Evolutionary conservation across 1,140 invertebrate genomes (phyloP), one percentile per base, ranked within the genome.

Genomic region (Phocides pigmalion): DNA sequence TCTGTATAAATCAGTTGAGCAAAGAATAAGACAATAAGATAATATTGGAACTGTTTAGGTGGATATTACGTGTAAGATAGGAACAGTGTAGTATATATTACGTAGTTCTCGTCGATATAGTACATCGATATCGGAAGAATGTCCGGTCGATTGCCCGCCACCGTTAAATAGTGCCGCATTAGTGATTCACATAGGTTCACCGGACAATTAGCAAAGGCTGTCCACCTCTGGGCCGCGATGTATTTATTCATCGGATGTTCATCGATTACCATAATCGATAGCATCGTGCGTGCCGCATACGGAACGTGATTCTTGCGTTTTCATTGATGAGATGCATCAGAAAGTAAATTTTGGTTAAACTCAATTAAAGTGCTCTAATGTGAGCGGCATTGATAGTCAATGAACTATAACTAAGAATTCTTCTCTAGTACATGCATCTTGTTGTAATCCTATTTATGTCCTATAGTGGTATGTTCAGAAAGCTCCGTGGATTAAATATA

Each of bases 181-280:
- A 85, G 70, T 84, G 78, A 87, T 89, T 87, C 87, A 90, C 78
- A 68, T 67, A 84, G 72, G 84, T 87, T 87, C 81, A 87, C 73
- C 78, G 84, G 76, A 88, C 86, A 90, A 90, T 88, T 90, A 90
- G 86, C 81, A 89, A 89, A 90, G 86, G 88, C 84, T 89, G 88
- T 87, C 84, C 82, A 90, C 88, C 86, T 87, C 82, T 87, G 77
- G 72, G 78, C 73, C 74, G 72, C 81, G 76, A 74, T 86, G 78
- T 89, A 84, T 89, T 80, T 87, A 90, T 90, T 90, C 86, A 90
- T 90, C 88, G 86, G 88, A 89, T 90, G 85, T 88, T 71, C 79
- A 82, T 66, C 74, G 86, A 89, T 89, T 89, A 90, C 84, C 86
- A 89, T 90, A 89, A 87, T 87, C 83, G 84, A 87, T 84, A 83